A percentile compares a stretch with the other conserved stretches of the same genome.
Conservation (phyloP, 2,888 invertebrate genomes). For the Eurytoma adleriae region DNA sequence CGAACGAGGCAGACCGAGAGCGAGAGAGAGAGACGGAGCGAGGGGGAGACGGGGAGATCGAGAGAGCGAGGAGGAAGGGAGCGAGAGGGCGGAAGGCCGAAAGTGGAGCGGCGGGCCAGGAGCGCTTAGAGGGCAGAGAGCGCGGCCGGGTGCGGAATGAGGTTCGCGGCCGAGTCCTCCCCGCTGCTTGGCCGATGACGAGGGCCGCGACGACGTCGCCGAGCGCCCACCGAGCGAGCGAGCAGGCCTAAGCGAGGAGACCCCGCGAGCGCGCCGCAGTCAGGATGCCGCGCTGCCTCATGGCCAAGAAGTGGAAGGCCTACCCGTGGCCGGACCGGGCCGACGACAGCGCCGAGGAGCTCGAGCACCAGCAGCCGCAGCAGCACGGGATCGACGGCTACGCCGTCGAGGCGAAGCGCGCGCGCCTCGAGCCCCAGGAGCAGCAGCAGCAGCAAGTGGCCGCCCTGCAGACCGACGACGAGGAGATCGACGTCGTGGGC, state of each 20-base stretch:
- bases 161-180: slow-evolving; percentile 58
- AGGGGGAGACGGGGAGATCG: slow-evolving; percentile 40
- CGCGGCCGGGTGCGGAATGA: neutral
- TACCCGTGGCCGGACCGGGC: slow-evolving; percentile 86
- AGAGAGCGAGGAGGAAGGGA: slow-evolving; percentile 28
- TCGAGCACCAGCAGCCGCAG: slow-evolving; percentile 54
- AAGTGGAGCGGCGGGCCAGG: neutral
- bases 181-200: slow-evolving; percentile 70
- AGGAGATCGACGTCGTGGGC: slow-evolving; percentile 93
- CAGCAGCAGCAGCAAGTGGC: slow-evolving; percentile 52
- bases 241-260: slow-evolving; percentile 60
- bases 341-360: slow-evolving; percentile 67
- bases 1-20: neutral
- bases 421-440: slow-evolving; percentile 53
- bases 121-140: slow-evolving; percentile 22
- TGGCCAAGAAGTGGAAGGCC: slow-evolving; percentile 97
- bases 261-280: slow-evolving; percentile 53
- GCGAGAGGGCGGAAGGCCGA: neutral
- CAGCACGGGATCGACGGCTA: slow-evolving; percentile 58
- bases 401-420: slow-evolving; percentile 47
- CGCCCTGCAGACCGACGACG: slow-evolving; percentile 68
- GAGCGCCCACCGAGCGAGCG: slow-evolving; percentile 58
- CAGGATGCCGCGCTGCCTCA: slow-evolving; percentile 95
- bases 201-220: slow-evolving; percentile 60
- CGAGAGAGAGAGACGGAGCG: slow-evolving; percentile 59